Evolutionary conservation across 2,113 vertebrate genomes (phyloP), one percentile per base, ranked within the genome.

Genomic region (Haemorhous mexicanus): DNA sequence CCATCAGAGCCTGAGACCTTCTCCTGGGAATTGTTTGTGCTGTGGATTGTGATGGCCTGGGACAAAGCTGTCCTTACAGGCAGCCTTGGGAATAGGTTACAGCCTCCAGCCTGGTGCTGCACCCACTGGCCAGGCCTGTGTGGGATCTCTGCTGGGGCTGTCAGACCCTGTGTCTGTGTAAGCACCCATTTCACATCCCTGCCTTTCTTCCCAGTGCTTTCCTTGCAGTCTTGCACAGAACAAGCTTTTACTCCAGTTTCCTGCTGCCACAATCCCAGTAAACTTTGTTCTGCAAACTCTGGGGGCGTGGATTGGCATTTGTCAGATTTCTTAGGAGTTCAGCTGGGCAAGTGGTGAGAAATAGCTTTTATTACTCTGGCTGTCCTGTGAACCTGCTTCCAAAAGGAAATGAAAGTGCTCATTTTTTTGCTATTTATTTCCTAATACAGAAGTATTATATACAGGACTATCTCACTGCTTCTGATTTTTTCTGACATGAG

Each of bases 81-180:
- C 61, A 78, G 52, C 50, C 50, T 68, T 84, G 63, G 79, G 32
- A 55, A 20, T 23, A 30, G 32, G 41, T 33, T 43, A 5, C 47
- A 56, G 49, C 87, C 61, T 30, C 74, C 24, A 14, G 82, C 33
- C 64, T 61, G 27, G 41, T 5, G 1, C 3, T 13, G n/a, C 7
- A 5, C 18, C 41, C 66, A 4, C 8, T 20, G 69, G 37, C 22
- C 20, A 44, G 73, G 58, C 3, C 4, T 41, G 0, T 2, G 0
- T 55, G n/a, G 63, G 44, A 35, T 28, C 59, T 50, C 37, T 58
- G 63, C 50, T 50, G 59, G 47, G 14, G 17, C 4, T n/a, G 43
- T 44, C 68, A 77, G 39, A 22, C 17, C 17, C 67, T 19, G 52
- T 0, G 0, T 72, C 2, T 2, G 1, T 8, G 15, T 24, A 6